These are phyloP conservation scores for Melanotaenia duboulayi DNA, from an alignment of 2,113 vertebrate genomes.

Conservation along the genomic window DNA sequence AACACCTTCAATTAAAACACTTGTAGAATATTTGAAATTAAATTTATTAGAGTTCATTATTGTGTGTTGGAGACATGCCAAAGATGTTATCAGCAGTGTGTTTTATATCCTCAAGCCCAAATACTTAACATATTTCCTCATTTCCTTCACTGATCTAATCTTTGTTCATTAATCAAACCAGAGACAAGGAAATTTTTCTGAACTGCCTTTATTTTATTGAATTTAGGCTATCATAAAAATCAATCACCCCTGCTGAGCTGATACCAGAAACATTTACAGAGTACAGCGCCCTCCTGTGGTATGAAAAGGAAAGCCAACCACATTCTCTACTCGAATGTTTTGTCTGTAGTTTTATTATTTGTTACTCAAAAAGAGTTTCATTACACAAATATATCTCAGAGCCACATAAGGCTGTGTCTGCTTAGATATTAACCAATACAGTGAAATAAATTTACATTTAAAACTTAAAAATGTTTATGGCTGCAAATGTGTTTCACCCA, in stretches of 20 bases:
- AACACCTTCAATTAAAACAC: too few species aligned
- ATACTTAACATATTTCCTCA: slow-evolving; percentile 7
- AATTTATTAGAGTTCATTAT: too few species aligned
- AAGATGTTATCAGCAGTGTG: too few species aligned
- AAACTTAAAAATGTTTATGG: background rate
- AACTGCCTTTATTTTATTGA: background rate
- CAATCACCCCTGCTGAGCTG: background rate
- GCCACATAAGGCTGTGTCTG: background rate
- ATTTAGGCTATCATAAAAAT: background rate
- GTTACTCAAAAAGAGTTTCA: too few species aligned
- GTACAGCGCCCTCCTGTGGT: slow-evolving; percentile 70
- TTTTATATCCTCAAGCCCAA: too few species aligned
- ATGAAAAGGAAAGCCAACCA: background rate
- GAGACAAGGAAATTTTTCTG: too few species aligned
- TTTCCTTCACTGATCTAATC: slow-evolving; percentile 6
- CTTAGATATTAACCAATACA: background rate
- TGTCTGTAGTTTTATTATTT: too few species aligned
- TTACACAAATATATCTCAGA: background rate
- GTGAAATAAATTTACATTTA: background rate
- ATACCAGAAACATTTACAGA: slow-evolving; percentile 4
- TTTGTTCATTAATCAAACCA: slow-evolving; percentile 1
- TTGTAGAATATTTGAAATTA: too few species aligned
- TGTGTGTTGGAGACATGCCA: too few species aligned
- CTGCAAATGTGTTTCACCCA: too few species aligned
- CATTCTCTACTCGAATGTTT: too few species aligned